Evolutionary conservation across 2,888 invertebrate species (phyloP), one percentile per base, ranked within the genome.

Genomic region (Drosophila kuntzei): DNA sequence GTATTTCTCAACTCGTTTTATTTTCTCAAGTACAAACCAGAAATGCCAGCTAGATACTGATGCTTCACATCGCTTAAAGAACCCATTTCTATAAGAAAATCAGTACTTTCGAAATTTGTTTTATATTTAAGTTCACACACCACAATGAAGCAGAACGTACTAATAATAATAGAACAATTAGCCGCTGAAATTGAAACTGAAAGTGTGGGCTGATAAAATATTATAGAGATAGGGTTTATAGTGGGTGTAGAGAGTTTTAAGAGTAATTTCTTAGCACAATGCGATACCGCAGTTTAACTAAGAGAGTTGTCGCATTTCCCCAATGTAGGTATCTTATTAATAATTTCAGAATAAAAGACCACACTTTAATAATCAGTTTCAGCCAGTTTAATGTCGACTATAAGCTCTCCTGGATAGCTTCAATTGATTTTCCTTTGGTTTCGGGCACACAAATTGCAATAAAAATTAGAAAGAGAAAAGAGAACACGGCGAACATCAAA

Each of bases 371-470:
- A 29, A 29, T 29, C 29, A 9, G 29, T 11, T 29, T 29, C 11
- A 9, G 3, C 9, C 1, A 32, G 11, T 32, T 12, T 11, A 12
- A 32, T 7, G 11, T 32, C 1, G 11, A 14, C 37, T 39, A 39
- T 18, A 39, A 18, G 2, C 11, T 39, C 4, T 57, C 67, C 58
- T 89, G 69, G 59, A 90, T 90, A 2, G 63, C 63, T 39, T 89
- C 89, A 18, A 90, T 82, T 47, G 80, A 84, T 66, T 88, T 89
- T 11, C 90, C 90, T 60, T 89, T 90, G 0, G 90, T 91, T 78
- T 91, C 90, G 0, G 91, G 91, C 3, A 91, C 68, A 67, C 75
- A 81, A 2, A 79, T 12, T 0, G 77, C 57, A 7, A 89, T 68
- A 51, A 90, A 91, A 2, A 80, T 43, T 3, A 80, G 73, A 12